phyloP scores from a whole-genome alignment of 2,797 vertebrate genomes.

The Tarsius wallacei region DNA sequence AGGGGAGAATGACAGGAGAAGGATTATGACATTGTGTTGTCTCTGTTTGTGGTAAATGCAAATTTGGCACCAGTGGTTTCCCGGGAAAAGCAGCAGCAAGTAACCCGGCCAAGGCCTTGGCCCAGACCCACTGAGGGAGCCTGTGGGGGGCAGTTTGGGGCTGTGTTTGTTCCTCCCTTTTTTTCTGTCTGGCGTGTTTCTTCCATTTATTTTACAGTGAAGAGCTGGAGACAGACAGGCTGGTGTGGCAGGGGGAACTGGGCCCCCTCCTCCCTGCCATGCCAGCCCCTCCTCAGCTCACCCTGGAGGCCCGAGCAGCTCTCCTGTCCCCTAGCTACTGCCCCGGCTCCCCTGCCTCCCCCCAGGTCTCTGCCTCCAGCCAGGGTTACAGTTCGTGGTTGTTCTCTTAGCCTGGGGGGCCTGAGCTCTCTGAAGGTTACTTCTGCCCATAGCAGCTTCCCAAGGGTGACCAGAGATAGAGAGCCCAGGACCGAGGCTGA shows the following conservation, averaged over 20 bases:
- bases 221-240: constrained; percentile 83
- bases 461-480: neutral
- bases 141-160: neutral
- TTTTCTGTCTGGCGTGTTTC: constrained; percentile 70
- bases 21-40: constrained; percentile 89
- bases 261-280: neutral
- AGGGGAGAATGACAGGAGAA: constrained; percentile 89
- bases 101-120: constrained; percentile 76
- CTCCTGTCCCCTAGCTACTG: neutral
- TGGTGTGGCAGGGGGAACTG: constrained; percentile 75
- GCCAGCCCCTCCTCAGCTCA: neutral
- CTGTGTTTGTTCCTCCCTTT: constrained; percentile 60
- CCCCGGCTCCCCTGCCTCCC: neutral
- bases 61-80: constrained; percentile 78
- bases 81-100: constrained; percentile 61
- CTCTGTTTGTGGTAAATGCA: constrained; percentile 89
- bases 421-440: constrained; percentile 30
- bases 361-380: constrained; percentile 14
- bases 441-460: constrained; percentile 40
- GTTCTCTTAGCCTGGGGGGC: neutral
- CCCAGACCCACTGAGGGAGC: constrained; percentile 38
- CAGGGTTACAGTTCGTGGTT: neutral
- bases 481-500: neutral
- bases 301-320: neutral
- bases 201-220: constrained; percentile 81